Conservation (phyloP, 2,888 invertebrate genomes). For the Agrotis exclamationis region DNA sequence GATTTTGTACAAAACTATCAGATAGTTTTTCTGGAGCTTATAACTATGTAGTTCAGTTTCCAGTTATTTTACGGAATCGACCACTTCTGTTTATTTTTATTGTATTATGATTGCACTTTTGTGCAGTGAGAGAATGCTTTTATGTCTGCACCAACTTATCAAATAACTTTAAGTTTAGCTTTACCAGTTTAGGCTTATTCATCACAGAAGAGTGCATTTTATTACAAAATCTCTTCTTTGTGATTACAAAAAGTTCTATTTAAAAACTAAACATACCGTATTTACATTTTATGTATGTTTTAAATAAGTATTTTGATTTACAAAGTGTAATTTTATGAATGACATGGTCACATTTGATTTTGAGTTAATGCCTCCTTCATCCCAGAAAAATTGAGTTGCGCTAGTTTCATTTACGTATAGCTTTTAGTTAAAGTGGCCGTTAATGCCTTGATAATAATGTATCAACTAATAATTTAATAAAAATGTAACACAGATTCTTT, state of each 20-base stretch:
- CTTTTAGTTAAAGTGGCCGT: slow-evolving; percentile 80
- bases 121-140: slow-evolving; percentile 53
- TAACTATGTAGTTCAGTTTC: slow-evolving; percentile 3
- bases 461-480: slow-evolving; percentile 82
- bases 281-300: slow-evolving; percentile 32
- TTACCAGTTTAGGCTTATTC: slow-evolving; percentile 55
- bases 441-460: slow-evolving; percentile 81
- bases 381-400: slow-evolving; percentile 75
- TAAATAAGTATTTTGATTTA: slow-evolving; percentile 60
- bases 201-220: slow-evolving; percentile 52
- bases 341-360: slow-evolving; percentile 52
- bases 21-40: slow-evolving; percentile 23
- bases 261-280: slow-evolving; percentile 27
- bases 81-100: slow-evolving; percentile 58
- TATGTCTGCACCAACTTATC: slow-evolving; percentile 51
- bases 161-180: slow-evolving; percentile 66
- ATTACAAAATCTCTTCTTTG: slow-evolving; percentile 32
- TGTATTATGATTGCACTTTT: slow-evolving; percentile 51
- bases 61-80: slow-evolving; percentile 7
- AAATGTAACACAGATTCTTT: slow-evolving; percentile 62
- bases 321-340: slow-evolving; percentile 46
- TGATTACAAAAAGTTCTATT: slow-evolving; percentile 35
- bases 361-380: slow-evolving; percentile 55
- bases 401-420: slow-evolving; percentile 76
- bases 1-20: slow-evolving; percentile 41